A percentile compares a stretch with the other conserved stretches of the same genome.
Evolutionary conservation across 2,113 vertebrate genomes (phyloP).

Genomic region (Thamnophis sirtalis): DNA sequence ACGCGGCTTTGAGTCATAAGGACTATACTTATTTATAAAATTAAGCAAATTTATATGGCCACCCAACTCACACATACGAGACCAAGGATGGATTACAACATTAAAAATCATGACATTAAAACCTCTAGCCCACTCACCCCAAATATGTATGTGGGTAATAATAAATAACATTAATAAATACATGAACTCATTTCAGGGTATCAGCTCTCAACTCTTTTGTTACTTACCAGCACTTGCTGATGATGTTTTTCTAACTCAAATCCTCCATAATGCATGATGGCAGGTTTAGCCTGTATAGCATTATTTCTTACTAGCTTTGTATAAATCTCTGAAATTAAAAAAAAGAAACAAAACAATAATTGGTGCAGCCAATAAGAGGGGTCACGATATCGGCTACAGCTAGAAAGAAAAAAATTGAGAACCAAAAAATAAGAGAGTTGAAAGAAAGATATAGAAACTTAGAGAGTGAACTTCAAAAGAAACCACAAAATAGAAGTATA

Average conservation of each 20-base stretch:
- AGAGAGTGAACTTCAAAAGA: too few species aligned
- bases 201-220: background rate
- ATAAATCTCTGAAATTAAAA: constrained; percentile 73
- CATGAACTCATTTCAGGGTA: background rate
- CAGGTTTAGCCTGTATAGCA: constrained; percentile 78
- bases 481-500: too few species aligned
- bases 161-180: background rate
- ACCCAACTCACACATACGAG: background rate
- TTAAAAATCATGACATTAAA: too few species aligned
- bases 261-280: constrained; percentile 86
- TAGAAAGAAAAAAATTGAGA: too few species aligned
- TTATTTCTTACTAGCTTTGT: constrained; percentile 72
- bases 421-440: too few species aligned
- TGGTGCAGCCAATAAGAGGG: background rate
- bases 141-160: background rate
- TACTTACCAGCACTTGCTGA: constrained; percentile 77
- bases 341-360: constrained; percentile 9
- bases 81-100: background rate
- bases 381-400: too few species aligned
- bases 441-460: too few species aligned
- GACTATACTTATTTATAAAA: background rate
- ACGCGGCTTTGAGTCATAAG: background rate
- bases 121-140: too few species aligned
- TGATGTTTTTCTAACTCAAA: constrained; percentile 80
- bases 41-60: background rate